These are phyloP conservation scores for Diaphora mendica DNA, from an alignment of 2,888 invertebrate genomes.

Conservation along the genomic window DNA sequence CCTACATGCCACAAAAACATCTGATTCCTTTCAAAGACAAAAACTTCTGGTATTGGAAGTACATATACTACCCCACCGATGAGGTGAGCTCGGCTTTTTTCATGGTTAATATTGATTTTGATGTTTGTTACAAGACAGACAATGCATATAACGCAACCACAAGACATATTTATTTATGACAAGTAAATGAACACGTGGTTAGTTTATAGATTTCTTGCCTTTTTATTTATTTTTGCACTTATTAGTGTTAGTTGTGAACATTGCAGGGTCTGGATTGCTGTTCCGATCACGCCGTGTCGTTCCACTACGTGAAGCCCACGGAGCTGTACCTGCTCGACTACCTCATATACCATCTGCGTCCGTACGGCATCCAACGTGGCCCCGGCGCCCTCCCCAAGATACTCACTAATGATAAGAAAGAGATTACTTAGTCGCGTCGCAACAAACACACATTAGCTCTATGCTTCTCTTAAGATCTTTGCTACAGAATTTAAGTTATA, in stretches of 20 bases:
- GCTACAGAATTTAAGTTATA: neutral
- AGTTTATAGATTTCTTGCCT: neutral
- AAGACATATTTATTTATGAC: too few relatives aligned
- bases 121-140: neutral
- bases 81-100: constrained; percentile 87
- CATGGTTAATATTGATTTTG: neutral
- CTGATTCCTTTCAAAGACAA: constrained; percentile 94
- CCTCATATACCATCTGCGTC: constrained; percentile 96
- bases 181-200: neutral
- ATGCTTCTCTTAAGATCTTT: neutral
- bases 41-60: constrained; percentile 97
- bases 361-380: constrained; percentile 89
- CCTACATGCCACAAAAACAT: constrained; percentile 97
- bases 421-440: neutral
- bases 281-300: constrained; percentile 97
- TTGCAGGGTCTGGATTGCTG: constrained; percentile 94
- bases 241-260: neutral
- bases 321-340: constrained; percentile 98
- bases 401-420: constrained; percentile 47
- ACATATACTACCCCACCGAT: constrained; percentile 96
- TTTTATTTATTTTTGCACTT: neutral
- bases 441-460: neutral
- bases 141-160: neutral
- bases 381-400: constrained; percentile 71
- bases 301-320: constrained; percentile 96